Evolutionary conservation across 2,797 vertebrate species (phyloP), one percentile per base, ranked within the genome.

Genomic region (Argyrosomus regius): DNA sequence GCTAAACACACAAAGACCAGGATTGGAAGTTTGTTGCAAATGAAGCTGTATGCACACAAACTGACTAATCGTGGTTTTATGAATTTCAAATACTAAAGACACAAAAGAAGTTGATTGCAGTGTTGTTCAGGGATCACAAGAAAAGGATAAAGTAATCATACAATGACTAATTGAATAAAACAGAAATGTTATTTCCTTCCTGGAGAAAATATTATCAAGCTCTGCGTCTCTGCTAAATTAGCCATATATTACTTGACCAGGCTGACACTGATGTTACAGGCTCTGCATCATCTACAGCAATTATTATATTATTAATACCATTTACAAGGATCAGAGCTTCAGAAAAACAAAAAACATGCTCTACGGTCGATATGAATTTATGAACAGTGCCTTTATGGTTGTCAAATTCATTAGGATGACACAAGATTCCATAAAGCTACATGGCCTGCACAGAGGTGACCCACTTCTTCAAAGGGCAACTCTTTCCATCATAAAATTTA

Each of bases 391-490:
- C 26, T 85, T 87, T 78, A 63, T 63, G 75, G 70, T 59, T 76
- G 73, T 84, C 72, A 84, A 58, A 85, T 60, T 83, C 72, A 83
- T 84, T 85, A 77, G 52, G 61, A 65, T 71, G 74, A 77, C 68
- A 77, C 10, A 22, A 71, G 63, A 67, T 79, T 77, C 72, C 64
- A 77, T 72, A 68, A 81, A 69, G 64, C 4, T 31, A 67, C 53
- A 24, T 46, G n/a, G 68, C 8, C 22, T 46, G 54, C 39, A 45
- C 26, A 63, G 78, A 70, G 67, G 17, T 83, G 88, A 90, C 83
- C 78, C 43, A 43, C 54, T 82, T 79, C 72, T 79, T 80, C 22
- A 82, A 79, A 76, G 72, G 83, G 59, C 78, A 85, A 74, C 39
- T 73, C 49, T 78, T 70, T 80, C 54, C 48, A 73, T 87, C 87